Percentiles rank a stretch among this genome's conserved stretches.
Conservation (phyloP, 2,797 vertebrate species). For the Liparis tanakae region DNA sequence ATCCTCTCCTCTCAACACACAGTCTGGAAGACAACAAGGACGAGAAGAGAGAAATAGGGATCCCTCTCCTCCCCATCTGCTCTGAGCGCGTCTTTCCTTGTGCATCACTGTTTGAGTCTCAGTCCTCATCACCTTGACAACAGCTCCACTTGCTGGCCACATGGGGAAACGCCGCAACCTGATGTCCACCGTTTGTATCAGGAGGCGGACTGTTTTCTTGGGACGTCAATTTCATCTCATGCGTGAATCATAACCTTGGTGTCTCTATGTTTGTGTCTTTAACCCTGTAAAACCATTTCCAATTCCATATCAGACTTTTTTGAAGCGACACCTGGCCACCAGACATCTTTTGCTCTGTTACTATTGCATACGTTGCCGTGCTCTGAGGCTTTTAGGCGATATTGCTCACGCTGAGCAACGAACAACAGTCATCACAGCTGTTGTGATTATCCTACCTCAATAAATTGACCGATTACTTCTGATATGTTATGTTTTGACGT, state of each 20-base stretch:
- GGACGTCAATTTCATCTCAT: not conserved
- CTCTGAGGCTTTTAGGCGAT: not conserved
- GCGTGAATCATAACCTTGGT: not conserved
- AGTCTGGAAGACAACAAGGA: conserved; percentile 25
- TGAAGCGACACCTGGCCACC: not conserved
- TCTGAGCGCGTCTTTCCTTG: conserved; percentile 56
- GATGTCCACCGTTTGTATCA: not conserved
- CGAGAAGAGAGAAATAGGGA: conserved; percentile 32
- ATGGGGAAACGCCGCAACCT: conserved; percentile 16
- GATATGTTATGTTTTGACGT: conserved; percentile 30
- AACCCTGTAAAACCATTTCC: conserved; percentile 11
- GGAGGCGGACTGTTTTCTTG: not conserved
- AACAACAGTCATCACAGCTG: conserved; percentile 41
- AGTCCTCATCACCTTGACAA: conserved; percentile 59
- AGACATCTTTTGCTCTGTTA: not conserved
- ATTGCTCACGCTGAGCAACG: conserved; percentile 10
- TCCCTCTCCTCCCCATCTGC: conserved; percentile 42
- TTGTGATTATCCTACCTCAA: conserved; percentile 33
- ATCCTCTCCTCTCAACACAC: not conserved
- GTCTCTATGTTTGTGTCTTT: conserved; percentile 11
- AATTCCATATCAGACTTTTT: not conserved
- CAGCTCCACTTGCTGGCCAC: conserved; percentile 73
- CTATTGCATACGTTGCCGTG: not conserved
- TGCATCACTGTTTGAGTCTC: conserved; percentile 50
- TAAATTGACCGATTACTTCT: conserved; percentile 38